phyloP scores from a whole-genome alignment of 2,113 vertebrate genomes.

The Albula glossodonta region DNA sequence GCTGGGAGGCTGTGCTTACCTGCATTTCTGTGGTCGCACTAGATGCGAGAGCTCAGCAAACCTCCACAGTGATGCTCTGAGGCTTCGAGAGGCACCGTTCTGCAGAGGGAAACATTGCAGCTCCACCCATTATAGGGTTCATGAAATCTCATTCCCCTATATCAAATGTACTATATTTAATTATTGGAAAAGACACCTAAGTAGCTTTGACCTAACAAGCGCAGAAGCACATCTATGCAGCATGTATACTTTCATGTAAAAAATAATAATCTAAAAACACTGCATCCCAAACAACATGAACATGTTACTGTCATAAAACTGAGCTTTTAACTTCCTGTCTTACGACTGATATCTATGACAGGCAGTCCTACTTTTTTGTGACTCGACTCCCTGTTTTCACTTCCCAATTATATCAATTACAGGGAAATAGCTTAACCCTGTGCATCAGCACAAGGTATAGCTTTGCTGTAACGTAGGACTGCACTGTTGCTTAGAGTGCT shows the following conservation, averaged over 20 bases:
- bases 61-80: constrained; percentile 94
- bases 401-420: background rate
- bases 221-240: no score
- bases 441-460: background rate
- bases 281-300: no score
- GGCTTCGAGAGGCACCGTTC: constrained; percentile 92
- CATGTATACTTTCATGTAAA: no score
- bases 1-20: constrained; percentile 64
- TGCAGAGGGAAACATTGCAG: constrained; percentile 44
- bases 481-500: no score
- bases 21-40: constrained; percentile 96
- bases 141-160: background rate
- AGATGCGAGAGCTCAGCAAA: constrained; percentile 96
- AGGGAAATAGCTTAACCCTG: background rate
- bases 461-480: background rate
- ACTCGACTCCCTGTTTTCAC: background rate
- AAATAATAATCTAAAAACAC: no score
- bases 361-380: background rate
- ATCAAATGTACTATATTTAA: no score
- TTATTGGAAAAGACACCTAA: no score
- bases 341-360: background rate
- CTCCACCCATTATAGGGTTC: background rate
- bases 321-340: no score
- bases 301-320: no score
- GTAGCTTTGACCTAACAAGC: no score